A percentile compares a stretch with the other conserved stretches of the same genome.
Evolutionary conservation across 2,797 vertebrate genomes (phyloP).

Genomic region (Pipistrellus nathusii): DNA sequence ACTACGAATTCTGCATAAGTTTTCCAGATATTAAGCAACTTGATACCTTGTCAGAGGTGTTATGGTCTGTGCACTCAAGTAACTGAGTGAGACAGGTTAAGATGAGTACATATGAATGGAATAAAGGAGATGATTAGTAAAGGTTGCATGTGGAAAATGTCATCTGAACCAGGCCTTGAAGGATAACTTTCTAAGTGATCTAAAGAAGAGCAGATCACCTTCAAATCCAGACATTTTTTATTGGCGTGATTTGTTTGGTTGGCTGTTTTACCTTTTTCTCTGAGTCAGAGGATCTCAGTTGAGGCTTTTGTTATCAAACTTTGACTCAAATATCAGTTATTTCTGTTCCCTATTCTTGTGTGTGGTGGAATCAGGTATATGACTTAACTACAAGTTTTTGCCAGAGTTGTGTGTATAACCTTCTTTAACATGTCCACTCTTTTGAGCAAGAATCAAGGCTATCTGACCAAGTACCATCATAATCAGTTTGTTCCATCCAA

Average conservation of each 20-base stretch:
- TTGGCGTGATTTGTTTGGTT: background rate
- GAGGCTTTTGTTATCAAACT: background rate
- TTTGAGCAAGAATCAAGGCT: background rate
- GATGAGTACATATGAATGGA: background rate
- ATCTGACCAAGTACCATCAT: background rate
- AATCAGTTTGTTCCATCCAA: background rate
- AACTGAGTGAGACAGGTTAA: background rate
- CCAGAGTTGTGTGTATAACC: background rate
- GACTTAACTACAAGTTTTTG: background rate
- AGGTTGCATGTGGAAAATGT: conserved; percentile 26
- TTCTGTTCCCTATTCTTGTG: background rate
- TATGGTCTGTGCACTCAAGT: background rate
- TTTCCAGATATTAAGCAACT: conserved; percentile 44
- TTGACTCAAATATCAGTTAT: background rate
- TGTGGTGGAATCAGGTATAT: background rate
- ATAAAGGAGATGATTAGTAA: background rate
- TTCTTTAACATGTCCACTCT: background rate
- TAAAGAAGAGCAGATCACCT: conserved; percentile 25
- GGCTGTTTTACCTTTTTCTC: background rate
- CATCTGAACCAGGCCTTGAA: background rate
- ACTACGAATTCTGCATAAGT: background rate
- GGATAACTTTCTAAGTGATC: background rate
- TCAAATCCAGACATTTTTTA: background rate
- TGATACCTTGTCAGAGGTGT: background rate
- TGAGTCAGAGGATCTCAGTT: conserved; percentile 15